Conservation (phyloP, 1,140 invertebrate genomes). For the Rhopalosiphum padi region DNA sequence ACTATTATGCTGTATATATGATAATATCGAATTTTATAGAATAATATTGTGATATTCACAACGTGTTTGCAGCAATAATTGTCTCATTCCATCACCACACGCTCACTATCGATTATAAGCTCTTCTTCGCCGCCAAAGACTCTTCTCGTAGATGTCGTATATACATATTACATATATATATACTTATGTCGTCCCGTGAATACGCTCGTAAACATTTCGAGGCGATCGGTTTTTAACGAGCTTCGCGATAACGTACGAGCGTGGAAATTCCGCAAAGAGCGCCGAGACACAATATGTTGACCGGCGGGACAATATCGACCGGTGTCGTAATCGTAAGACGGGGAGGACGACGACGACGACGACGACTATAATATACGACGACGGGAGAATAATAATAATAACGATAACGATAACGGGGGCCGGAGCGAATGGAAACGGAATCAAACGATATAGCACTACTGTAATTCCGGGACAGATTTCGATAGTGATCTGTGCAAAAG, state of each 20-base stretch:
- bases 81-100: background rate
- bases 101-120: background rate
- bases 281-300: background rate
- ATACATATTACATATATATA: background rate
- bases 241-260: background rate
- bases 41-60: background rate
- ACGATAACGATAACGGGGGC: background rate
- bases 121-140: background rate
- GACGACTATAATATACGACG: background rate
- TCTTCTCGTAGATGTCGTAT: background rate
- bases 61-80: background rate
- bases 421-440: background rate
- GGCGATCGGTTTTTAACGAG: slow-evolving; percentile 6
- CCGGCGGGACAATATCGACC: background rate
- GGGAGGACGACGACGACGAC: background rate
- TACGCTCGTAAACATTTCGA: background rate
- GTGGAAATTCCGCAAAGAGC: background rate
- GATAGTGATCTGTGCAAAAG: background rate
- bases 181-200: background rate
- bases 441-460: background rate
- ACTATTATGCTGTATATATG: background rate
- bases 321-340: background rate
- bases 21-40: background rate
- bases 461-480: background rate
- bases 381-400: background rate